Conservation (phyloP, 2,797 vertebrate species). For the Allobates femoralis region DNA sequence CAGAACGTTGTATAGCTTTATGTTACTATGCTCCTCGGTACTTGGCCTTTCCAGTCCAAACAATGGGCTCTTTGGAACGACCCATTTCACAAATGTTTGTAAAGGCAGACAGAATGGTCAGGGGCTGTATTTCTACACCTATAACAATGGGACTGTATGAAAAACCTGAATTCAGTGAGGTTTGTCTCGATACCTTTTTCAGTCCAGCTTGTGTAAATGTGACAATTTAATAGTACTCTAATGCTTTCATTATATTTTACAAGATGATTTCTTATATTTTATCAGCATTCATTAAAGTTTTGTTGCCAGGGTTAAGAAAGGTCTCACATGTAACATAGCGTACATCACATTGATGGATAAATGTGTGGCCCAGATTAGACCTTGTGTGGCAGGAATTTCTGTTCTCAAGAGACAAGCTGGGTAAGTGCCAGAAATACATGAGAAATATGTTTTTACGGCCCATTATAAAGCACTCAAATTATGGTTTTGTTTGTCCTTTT, state of each 20-base stretch:
- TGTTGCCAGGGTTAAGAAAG: neutral
- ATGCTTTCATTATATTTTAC: neutral
- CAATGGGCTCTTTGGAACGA: too few species aligned
- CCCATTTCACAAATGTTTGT: too few species aligned
- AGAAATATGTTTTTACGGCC: conserved; percentile 40
- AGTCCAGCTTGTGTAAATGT: too few species aligned
- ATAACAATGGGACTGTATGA: too few species aligned
- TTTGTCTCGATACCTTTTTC: too few species aligned
- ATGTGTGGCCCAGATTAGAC: conserved; percentile 27
- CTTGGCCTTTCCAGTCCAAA: too few species aligned
- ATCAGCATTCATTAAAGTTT: neutral
- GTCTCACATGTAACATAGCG: neutral
- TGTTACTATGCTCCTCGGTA: too few species aligned
- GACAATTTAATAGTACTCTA: neutral
- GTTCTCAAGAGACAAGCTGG: conserved; percentile 31
- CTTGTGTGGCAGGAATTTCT: conserved; percentile 27
- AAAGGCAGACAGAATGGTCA: too few species aligned
- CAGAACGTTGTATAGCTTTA: too few species aligned
- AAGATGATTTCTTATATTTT: neutral
- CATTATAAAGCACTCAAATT: conserved; percentile 38
- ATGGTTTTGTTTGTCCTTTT: conserved; percentile 44
- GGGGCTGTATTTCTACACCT: too few species aligned
- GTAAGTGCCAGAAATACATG: conserved; percentile 36
- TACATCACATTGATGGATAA: neutral
- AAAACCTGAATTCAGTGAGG: too few species aligned